These are phyloP conservation scores for Spizaetus ornatus DNA, from an alignment of 2,113 vertebrate genomes.

Conservation along the genomic window DNA sequence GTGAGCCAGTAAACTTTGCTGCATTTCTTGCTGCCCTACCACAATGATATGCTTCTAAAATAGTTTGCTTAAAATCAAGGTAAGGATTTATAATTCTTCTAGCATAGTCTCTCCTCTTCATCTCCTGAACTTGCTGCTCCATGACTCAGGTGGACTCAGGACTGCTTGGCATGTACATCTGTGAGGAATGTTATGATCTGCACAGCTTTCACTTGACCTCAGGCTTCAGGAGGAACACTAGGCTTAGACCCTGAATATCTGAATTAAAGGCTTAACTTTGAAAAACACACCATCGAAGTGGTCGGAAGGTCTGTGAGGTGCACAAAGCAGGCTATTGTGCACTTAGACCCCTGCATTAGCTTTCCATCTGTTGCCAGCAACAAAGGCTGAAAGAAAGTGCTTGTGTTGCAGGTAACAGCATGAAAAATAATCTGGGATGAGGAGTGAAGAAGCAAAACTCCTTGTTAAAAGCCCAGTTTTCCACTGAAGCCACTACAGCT, in stretches of 20 bases:
- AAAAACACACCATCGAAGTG: background rate
- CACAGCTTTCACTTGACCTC: background rate
- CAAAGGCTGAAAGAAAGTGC: background rate
- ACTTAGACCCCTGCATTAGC: background rate
- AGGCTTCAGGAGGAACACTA: background rate
- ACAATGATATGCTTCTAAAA: background rate
- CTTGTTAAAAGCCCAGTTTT: background rate
- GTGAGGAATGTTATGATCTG: background rate
- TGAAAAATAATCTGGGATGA: background rate
- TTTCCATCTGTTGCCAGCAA: background rate
- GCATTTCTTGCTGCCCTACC: background rate
- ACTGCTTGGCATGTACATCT: background rate
- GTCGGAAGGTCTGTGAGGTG: background rate
- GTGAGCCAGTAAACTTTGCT: background rate
- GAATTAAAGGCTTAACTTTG: slow-evolving; percentile 20
- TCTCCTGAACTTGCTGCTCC: background rate
- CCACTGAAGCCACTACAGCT: background rate
- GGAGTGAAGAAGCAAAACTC: background rate
- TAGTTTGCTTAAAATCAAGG: background rate
- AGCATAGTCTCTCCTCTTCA: background rate
- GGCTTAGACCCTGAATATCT: background rate
- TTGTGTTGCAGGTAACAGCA: background rate
- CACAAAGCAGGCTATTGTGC: background rate
- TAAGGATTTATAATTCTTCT: background rate
- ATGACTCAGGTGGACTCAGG: rapidly evolving